Percentiles rank a stretch among this genome's conserved stretches.
phyloP scores from a whole-genome alignment of 2,797 vertebrate genomes.

The Steatocranus sp. region DNA sequence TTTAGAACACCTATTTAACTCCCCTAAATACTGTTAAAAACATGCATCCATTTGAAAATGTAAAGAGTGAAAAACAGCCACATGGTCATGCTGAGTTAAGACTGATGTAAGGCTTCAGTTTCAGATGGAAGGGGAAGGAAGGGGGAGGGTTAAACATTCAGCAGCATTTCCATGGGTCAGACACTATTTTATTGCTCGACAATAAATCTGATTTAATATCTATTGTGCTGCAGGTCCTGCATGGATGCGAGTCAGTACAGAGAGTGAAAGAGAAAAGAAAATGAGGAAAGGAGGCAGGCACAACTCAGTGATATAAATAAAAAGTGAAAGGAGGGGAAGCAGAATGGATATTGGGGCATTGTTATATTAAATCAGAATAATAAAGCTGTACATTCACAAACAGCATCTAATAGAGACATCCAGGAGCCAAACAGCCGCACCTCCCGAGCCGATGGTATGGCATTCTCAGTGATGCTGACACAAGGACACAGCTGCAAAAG shows the following conservation, averaged over 20 bases:
- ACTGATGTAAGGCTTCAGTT: neutral
- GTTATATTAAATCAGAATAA: constrained; percentile 79
- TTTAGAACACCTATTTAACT: neutral
- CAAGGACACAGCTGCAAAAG: constrained; percentile 69
- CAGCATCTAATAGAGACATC: constrained; percentile 71
- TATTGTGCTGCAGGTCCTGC: constrained; percentile 55
- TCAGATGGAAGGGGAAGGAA: constrained; percentile 6
- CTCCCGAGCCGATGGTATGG: constrained; percentile 13
- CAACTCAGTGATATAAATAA: constrained; percentile 65
- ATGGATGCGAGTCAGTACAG: neutral
- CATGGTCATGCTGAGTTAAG: neutral
- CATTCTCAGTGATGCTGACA: constrained; percentile 27
- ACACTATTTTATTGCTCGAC: constrained; percentile 58
- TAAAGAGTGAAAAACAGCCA: neutral
- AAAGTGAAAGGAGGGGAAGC: constrained; percentile 71
- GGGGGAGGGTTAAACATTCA: constrained; percentile 26
- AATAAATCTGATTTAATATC: constrained; percentile 78
- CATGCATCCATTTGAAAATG: constrained; percentile 19
- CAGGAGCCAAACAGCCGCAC: constrained; percentile 22
- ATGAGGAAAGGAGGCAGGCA: neutral
- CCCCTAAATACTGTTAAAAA: constrained; percentile 20
- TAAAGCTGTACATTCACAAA: constrained; percentile 72
- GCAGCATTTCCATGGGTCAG: constrained; percentile 53
- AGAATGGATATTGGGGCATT: constrained; percentile 65
- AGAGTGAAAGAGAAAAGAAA: neutral